Evolutionary conservation across 2,797 vertebrate genomes (phyloP).

Genomic region (Pempheris klunzingeri): DNA sequence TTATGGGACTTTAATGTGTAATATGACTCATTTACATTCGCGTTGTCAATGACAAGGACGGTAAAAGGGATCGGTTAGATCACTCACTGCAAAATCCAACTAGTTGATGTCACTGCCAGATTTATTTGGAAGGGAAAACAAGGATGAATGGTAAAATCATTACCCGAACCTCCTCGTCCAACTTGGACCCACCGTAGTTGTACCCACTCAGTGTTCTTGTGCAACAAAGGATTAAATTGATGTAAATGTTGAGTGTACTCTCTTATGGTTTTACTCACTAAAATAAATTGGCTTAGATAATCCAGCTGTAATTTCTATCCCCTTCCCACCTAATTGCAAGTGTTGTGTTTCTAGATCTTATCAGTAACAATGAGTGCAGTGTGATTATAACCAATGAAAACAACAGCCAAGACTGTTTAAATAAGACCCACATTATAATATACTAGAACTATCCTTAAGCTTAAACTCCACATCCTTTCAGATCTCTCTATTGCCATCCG

Average conservation of each 20-base stretch:
- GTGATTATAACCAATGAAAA: neutral
- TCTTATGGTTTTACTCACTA: constrained; percentile 17
- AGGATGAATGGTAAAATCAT: constrained; percentile 8
- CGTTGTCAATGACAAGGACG: neutral
- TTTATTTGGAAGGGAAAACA: neutral
- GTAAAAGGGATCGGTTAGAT: neutral
- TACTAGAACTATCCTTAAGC: constrained; percentile 25
- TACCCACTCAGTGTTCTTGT: neutral
- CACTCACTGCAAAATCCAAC: neutral
- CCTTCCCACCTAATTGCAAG: neutral
- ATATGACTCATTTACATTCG: neutral
- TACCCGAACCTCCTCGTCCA: neutral
- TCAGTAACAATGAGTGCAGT: neutral
- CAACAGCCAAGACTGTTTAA: neutral
- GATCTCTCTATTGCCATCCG: constrained; percentile 15
- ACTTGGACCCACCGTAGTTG: neutral
- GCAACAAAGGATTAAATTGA: neutral
- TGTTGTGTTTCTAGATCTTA: constrained; percentile 17
- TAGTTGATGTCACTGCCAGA: neutral
- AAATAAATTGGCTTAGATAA: constrained; percentile 9
- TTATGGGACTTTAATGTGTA: constrained; percentile 1
- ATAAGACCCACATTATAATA: neutral
- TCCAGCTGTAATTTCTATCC: constrained; percentile 16
- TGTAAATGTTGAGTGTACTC: neutral
- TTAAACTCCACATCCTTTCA: constrained; percentile 16